These are phyloP conservation scores for Coptotermes formosanus DNA, from an alignment of 1,140 invertebrate genomes.

Conservation along the genomic window DNA sequence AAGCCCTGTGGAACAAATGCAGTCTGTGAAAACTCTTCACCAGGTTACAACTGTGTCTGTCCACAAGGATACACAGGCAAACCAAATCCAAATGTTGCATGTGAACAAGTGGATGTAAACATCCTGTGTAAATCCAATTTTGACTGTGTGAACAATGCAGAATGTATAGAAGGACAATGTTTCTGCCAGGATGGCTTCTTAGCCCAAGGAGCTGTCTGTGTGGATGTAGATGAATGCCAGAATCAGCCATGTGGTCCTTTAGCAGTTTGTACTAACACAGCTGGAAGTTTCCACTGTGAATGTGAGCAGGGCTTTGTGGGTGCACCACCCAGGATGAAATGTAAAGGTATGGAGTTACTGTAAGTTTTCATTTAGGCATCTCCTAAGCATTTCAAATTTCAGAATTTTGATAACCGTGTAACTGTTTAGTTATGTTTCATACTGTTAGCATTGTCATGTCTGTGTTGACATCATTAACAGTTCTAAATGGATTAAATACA, in stretches of 20 bases:
- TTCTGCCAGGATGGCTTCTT: conserved; percentile 88
- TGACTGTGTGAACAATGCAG: conserved; percentile 89
- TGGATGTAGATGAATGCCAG: conserved; percentile 81
- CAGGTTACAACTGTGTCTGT: conserved; percentile 85
- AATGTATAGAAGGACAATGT: conserved; percentile 85
- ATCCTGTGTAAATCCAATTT: conserved; percentile 85
- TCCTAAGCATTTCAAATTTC: neutral
- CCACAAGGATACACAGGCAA: conserved; percentile 84
- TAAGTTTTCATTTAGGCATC: neutral
- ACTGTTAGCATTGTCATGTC: no score
- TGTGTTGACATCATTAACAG: no score
- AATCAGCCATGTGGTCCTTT: conserved; percentile 75
- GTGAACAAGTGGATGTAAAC: conserved; percentile 84
- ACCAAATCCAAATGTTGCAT: conserved; percentile 77
- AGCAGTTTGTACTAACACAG: conserved; percentile 78
- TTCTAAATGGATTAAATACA: no score
- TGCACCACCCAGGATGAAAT: conserved; percentile 72
- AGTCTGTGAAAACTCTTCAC: conserved; percentile 80
- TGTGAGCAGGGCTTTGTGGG: conserved; percentile 85
- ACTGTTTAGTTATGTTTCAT: no score
- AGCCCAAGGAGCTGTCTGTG: conserved; percentile 71
- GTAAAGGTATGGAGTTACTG: conserved; percentile 60
- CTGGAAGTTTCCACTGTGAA: conserved; percentile 81
- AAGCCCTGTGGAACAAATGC: conserved; percentile 84
- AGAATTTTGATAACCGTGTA: neutral